phyloP scores from a whole-genome alignment of 2,888 invertebrate species.

The Ectemnius cavifrons region DNA sequence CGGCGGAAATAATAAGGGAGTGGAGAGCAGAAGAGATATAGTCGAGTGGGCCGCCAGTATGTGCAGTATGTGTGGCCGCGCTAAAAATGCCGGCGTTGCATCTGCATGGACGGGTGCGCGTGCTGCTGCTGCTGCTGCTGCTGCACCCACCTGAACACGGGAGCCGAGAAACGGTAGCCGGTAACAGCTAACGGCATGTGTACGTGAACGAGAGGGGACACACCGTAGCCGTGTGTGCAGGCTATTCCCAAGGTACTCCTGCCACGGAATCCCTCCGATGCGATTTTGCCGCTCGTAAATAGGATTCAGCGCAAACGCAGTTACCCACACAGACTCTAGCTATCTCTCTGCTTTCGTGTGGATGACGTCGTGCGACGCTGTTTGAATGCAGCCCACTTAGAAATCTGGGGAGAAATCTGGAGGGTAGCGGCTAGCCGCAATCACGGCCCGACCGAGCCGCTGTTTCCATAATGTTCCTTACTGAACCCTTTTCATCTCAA shows the following conservation, averaged over 20 bases:
- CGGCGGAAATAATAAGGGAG: conserved; percentile 8
- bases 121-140: background rate
- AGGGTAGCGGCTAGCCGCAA: conserved; percentile 21
- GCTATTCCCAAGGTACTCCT: conserved; percentile 61
- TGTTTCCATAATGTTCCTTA: too few relatives aligned
- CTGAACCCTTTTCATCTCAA: too few relatives aligned
- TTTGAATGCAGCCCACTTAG: conserved; percentile 41
- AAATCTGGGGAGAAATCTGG: conserved; percentile 46
- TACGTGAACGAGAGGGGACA: conserved; percentile 19
- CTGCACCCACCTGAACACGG: conserved; percentile 31
- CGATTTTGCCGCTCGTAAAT: conserved; percentile 63
- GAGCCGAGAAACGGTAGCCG: conserved; percentile 18
- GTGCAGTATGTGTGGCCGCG: conserved; percentile 21
- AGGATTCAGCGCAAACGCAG: conserved; percentile 65
- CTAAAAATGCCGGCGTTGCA: conserved; percentile 54
- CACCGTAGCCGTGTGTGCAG: conserved; percentile 37
- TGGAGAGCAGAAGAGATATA: conserved; percentile 32
- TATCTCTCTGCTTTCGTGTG: conserved; percentile 25
- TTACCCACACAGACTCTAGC: conserved; percentile 39
- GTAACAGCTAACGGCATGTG: conserved; percentile 40
- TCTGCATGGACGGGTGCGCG: conserved; percentile 38
- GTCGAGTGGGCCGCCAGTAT: conserved; percentile 37
- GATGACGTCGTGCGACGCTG: conserved; percentile 49
- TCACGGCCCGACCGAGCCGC: background rate
- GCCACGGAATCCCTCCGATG: conserved; percentile 55